Percentiles rank a stretch among this genome's conserved stretches.
Evolutionary conservation across 2,113 vertebrate genomes (phyloP).

Genomic region (Etheostoma cragini): DNA sequence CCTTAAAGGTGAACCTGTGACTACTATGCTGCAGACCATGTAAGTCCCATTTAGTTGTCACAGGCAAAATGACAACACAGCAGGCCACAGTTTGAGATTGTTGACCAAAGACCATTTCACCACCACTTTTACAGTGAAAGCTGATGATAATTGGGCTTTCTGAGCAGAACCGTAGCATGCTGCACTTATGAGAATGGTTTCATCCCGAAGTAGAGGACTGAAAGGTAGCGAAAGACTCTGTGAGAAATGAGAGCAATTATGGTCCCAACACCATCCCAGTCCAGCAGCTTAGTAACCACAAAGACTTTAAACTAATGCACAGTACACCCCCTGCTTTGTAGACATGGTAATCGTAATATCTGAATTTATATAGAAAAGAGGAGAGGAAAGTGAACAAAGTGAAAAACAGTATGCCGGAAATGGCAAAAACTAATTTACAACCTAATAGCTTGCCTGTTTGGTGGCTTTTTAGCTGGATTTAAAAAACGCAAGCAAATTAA

Average conservation of each 20-base stretch:
- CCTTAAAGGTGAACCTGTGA: constrained; percentile 40
- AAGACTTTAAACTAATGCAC: constrained; percentile 17
- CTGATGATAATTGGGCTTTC: constrained; percentile 34
- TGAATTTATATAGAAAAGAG: constrained; percentile 39
- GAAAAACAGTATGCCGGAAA: constrained; percentile 32
- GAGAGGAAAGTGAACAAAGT: constrained; percentile 26
- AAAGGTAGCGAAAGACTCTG: neutral
- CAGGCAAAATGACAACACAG: constrained; percentile 23
- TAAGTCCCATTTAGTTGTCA: constrained; percentile 30
- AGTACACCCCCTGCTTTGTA: constrained; percentile 19
- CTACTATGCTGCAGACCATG: neutral
- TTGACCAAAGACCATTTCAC: constrained; percentile 32
- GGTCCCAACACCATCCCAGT: neutral
- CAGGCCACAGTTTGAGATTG: constrained; percentile 35
- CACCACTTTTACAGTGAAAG: constrained; percentile 41
- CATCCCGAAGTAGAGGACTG: neutral
- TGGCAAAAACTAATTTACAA: constrained; percentile 68
- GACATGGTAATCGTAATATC: constrained; percentile 29
- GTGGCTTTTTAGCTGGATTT: constrained; percentile 53
- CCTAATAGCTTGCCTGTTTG: constrained; percentile 45
- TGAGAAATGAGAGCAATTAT: constrained; percentile 34
- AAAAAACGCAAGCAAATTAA: constrained; percentile 44
- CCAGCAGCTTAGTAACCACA: constrained; percentile 15
- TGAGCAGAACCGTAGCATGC: neutral
- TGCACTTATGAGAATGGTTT: constrained; percentile 22